Evolutionary conservation across 2,888 invertebrate genomes (phyloP), one percentile per base, ranked within the genome.

Genomic region (Drosophila nr. perissopoda): DNA sequence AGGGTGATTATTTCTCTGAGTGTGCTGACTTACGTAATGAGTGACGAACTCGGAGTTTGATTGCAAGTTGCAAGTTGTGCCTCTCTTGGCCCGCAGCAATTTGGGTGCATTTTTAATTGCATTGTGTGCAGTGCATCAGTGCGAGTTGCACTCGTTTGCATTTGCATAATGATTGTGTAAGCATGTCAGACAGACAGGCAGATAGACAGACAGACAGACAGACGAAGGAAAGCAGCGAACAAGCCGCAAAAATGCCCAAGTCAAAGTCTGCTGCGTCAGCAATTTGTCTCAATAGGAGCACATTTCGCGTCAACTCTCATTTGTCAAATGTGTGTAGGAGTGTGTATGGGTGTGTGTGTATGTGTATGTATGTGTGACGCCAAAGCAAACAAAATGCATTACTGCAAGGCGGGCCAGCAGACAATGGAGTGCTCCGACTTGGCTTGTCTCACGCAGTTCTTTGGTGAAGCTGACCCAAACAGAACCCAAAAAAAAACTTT

Each of bases 341-440:
- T 65, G 72, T 58, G 68, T 59, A 27, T 63, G 49, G 10, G 49
- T 31, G 48, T 75, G 66, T 18, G 34, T 10, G 59, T 33, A 59
- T 42, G 48, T 21, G 34, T 53, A 29, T 27, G 59, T 38, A 48
- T 36, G 45, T 34, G 60, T 74, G 74, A 70, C 75, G 57, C 67
- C 71, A 85, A 76, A 85, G 86, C 90, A 89, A 87, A 89, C 87
- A 81, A 87, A 90, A 90, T 89, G 89, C 89, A 90, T 90, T 90
- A 90, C 68, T 71, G 63, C 80, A 63, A 68, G 79, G 53, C 53
- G 45, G 58, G 64, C 57, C 72, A 60, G 52, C 38, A 53, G 56
- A 61, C 62, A 42, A 70, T 59, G 60, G 57, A 69, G 53, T 48
- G 7, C 76, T 56, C 31, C 63, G 73, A 72, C 82, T 89, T 81